Evolutionary conservation across 1,140 invertebrate species (phyloP).

Genomic region (Ylistrum balloti): DNA sequence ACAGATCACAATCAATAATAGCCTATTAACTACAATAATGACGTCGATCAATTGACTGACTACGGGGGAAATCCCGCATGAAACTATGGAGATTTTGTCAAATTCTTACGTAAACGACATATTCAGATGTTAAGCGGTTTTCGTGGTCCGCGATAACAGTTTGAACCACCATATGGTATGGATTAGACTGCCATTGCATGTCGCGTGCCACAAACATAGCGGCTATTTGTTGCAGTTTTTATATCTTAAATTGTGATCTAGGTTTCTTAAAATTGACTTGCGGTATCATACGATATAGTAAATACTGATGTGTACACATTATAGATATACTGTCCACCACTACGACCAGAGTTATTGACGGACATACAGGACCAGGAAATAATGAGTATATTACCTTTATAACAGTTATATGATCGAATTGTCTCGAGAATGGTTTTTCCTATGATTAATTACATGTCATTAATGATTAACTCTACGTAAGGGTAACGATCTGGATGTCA

Average conservation of each 20-base stretch:
- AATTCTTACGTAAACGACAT: not conserved
- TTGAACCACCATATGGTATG: not conserved
- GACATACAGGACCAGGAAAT: not conserved
- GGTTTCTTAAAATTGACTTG: not conserved
- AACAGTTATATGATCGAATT: not conserved
- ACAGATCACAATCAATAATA: not conserved
- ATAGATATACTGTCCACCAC: not conserved
- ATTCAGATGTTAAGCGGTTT: not conserved
- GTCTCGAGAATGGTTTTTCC: not conserved
- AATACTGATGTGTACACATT: not conserved
- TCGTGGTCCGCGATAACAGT: not conserved
- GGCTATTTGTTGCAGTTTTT: not conserved
- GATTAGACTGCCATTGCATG: not conserved
- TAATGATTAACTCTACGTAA: not conserved
- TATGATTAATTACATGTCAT: not conserved
- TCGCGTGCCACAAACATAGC: not conserved
- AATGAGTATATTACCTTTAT: not conserved
- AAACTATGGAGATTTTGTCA: not conserved
- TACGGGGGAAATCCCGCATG: not conserved
- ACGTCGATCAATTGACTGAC: not conserved
- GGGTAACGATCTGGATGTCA: not conserved
- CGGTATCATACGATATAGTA: not conserved
- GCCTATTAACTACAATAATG: not conserved
- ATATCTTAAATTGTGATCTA: not conserved
- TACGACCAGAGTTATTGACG: not conserved